phyloP scores from a whole-genome alignment of 1,140 invertebrate species.

The Caenorhabditis tropicalis region DNA sequence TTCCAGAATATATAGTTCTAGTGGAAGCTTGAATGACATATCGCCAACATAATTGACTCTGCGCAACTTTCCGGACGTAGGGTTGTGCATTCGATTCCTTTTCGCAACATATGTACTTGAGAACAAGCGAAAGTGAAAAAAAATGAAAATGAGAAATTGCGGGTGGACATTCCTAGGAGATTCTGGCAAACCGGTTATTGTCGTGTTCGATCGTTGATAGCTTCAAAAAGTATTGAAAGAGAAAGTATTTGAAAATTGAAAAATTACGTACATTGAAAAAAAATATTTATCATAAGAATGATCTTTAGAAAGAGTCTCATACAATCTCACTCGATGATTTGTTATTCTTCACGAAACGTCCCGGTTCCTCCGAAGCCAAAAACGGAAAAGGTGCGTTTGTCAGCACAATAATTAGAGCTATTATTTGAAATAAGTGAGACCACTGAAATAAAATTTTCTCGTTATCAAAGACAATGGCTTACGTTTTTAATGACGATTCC shows the following conservation, averaged over 20 bases:
- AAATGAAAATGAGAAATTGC: too few relatives aligned
- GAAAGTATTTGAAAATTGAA: neutral
- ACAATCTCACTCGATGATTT: neutral
- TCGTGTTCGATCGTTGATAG: too few relatives aligned
- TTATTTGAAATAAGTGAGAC: neutral
- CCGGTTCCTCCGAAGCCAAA: neutral
- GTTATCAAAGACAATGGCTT: neutral
- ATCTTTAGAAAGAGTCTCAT: neutral
- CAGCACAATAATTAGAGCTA: neutral
- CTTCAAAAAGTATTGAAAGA: too few relatives aligned
- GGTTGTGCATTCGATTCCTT: neutral
- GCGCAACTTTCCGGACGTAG: neutral
- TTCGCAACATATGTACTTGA: slow-evolving; percentile 6
- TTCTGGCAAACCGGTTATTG: neutral
- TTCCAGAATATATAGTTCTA: neutral
- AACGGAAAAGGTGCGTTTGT: slow-evolving; percentile 3
- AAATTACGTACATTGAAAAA: too few relatives aligned
- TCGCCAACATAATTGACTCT: neutral
- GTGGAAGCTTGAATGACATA: neutral
- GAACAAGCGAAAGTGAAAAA: neutral
- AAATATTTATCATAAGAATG: too few relatives aligned
- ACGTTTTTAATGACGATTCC: neutral
- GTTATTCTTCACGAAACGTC: neutral
- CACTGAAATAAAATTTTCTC: neutral
- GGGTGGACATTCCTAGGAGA: neutral